Conservation (phyloP, 2,888 invertebrate species). For the Tipula confusa region DNA sequence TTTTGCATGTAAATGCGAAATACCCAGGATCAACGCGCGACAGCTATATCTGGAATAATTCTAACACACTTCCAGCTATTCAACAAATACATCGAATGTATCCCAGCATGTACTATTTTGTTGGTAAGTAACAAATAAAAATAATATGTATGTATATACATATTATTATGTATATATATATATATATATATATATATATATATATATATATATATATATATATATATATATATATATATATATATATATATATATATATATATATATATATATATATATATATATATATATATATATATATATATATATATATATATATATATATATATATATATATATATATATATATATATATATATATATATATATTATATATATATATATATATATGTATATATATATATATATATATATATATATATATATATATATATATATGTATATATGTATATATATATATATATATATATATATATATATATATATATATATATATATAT, state of each 20-base stretch:
- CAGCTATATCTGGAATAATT: no score
- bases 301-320: background rate
- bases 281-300: background rate
- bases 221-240: background rate
- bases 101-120: background rate
- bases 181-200: background rate
- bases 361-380: background rate
- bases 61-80: no score
- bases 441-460: no score
- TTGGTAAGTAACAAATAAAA: no score
- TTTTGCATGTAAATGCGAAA: no score
- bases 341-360: background rate
- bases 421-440: background rate
- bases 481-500: no score
- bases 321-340: background rate
- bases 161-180: background rate
- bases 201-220: background rate
- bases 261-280: background rate
- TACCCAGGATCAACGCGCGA: no score
- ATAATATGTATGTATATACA: no score
- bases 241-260: background rate
- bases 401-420: background rate
- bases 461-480: no score
- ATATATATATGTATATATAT: background rate
- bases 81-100: no score